Conservation (phyloP, 2,797 vertebrate genomes). For the Crax fasciolata region DNA sequence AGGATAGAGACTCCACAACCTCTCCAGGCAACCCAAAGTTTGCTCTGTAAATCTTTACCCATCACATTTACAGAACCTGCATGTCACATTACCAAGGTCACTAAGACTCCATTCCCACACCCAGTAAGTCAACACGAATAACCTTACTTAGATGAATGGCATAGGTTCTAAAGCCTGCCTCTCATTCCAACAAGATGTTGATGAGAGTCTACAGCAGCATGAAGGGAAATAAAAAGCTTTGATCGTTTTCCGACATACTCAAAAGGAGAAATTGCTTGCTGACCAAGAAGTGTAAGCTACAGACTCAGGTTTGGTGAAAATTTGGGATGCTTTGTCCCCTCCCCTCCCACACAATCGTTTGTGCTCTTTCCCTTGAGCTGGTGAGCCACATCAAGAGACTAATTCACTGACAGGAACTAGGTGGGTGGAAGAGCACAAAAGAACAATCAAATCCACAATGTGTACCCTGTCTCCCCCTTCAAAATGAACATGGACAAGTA, state of each 20-base stretch:
- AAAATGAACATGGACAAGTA: neutral
- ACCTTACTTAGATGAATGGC: accelerated
- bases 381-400: neutral
- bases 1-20: neutral
- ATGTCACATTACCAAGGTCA: neutral
- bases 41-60: neutral
- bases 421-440: neutral
- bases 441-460: neutral
- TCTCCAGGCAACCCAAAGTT: neutral
- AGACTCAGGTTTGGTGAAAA: neutral
- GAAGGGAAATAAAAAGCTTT: neutral
- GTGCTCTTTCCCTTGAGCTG: neutral
- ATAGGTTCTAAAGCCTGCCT: neutral
- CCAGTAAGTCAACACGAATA: neutral
- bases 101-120: neutral
- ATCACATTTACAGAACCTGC: neutral
- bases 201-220: neutral
- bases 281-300: neutral
- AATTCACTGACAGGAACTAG: neutral
- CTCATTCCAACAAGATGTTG: neutral
- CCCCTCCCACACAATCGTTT: neutral
- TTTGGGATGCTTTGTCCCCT: neutral
- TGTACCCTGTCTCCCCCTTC: neutral
- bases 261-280: neutral
- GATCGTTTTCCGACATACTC: neutral